These are phyloP conservation scores for Poeciliopsis turrubarensis DNA, from an alignment of 2,113 vertebrate genomes.

Conservation along the genomic window DNA sequence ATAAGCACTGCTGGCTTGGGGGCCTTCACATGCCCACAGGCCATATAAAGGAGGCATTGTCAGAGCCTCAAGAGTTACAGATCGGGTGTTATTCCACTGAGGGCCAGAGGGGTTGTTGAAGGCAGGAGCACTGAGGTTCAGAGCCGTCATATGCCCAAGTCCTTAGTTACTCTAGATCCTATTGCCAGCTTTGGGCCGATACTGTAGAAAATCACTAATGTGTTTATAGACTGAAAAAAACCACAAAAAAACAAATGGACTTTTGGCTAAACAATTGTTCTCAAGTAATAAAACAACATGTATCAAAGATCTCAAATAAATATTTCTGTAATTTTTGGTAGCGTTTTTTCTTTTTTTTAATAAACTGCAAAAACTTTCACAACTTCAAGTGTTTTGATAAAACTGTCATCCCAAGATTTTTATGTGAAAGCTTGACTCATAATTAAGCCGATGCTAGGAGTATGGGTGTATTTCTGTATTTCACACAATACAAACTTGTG, in stretches of 20 bases:
- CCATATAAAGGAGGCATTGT: conserved; percentile 70
- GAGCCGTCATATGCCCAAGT: conserved; percentile 64
- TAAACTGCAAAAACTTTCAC: not conserved
- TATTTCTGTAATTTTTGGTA: not conserved
- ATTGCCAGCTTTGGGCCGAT: conserved; percentile 31
- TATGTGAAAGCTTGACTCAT: not conserved
- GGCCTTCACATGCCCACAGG: conserved; percentile 78
- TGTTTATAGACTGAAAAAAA: conserved; percentile 21
- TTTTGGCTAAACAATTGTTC: not conserved
- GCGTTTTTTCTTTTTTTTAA: not conserved
- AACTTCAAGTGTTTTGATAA: not conserved
- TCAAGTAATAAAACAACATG: not conserved
- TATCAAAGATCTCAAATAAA: not conserved
- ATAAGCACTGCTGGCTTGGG: conserved; percentile 80
- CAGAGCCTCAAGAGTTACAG: conserved; percentile 67
- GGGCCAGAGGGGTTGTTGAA: conserved; percentile 62
- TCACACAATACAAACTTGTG: conserved; percentile 29
- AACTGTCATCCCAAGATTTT: not conserved
- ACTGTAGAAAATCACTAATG: conserved; percentile 33
- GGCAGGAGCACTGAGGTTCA: conserved; percentile 61
- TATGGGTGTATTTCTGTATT: conserved; percentile 15
- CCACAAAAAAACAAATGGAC: too few species aligned
- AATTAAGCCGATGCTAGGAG: not conserved
- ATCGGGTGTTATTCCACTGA: conserved; percentile 80
- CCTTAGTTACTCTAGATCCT: conserved; percentile 47